Evolutionary conservation across 2,113 vertebrate species (phyloP), one percentile per base, ranked within the genome.

Genomic region (Geococcyx californianus): DNA sequence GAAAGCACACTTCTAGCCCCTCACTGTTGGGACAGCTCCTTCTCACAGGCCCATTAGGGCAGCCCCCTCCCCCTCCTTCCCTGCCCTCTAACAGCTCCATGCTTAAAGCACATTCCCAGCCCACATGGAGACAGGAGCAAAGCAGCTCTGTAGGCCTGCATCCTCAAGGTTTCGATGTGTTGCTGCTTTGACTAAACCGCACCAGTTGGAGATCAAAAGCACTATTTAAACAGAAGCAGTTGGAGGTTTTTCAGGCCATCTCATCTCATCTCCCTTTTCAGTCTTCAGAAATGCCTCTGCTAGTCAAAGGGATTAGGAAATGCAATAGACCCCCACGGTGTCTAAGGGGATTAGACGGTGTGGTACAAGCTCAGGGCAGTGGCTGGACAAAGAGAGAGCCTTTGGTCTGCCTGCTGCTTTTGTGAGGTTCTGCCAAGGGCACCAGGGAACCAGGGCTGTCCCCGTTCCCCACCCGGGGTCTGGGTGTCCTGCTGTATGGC

Each of bases 401-500:
- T 29, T 36, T 45, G 23, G 44, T 40, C 29, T 67, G 20, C 34
- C 49, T 40, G 34, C 49, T 89, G 74, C 60, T 63, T 92, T 75
- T 1, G 0, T 69, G 49, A 52, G 69, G 33, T 34, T 33, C 36
- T 58, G 25, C 55, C 52, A 64, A 64, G 24, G 44, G 36, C 33
- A 52, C 8, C 5, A 1, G 58, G 63, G 24, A 82, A 49, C 20
- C 42, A 51, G 23, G 18, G 49, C 33, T 64, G 28, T 23, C 33
- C 44, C 20, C 70, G 28, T 9, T 54, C 52, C 75, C 45, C 34
- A 8, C 24, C 60, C 1, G 2, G 76, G 26, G 29, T 60, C 59
- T 40, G 59, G 20, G 24, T 2, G 0, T 38, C 42, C 60, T 55
- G 34, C 55, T 3, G 0, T n/a, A 38, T 2, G 5, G 16, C 31